These are phyloP conservation scores for Drosophila sordidula DNA, from an alignment of 2,888 invertebrate species.

Conservation along the genomic window DNA sequence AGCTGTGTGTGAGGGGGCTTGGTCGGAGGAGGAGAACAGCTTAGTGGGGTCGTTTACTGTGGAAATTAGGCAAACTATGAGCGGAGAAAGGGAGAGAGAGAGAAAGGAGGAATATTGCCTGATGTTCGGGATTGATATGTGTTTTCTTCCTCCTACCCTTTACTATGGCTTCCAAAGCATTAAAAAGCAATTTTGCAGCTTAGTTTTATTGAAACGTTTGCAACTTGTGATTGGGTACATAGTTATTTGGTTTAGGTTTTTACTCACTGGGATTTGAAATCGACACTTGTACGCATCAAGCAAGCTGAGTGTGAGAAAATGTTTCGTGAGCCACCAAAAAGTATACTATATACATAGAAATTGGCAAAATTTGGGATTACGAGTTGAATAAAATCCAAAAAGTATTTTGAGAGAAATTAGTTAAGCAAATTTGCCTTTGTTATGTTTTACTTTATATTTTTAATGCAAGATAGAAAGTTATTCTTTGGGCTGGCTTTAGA, in stretches of 20 bases:
- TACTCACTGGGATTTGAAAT: constrained; percentile 32
- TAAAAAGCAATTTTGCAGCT: constrained; percentile 70
- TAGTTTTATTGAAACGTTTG: constrained; percentile 61
- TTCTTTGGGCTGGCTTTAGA: too few species aligned
- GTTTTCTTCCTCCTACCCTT: constrained; percentile 5
- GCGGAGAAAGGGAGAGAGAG: background rate
- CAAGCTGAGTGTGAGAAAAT: background rate
- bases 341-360: background rate
- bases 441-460: too few species aligned
- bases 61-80: constrained; percentile 44
- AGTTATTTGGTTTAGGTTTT: constrained; percentile 36
- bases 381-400: background rate
- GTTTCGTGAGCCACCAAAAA: constrained; percentile 1
- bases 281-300: constrained; percentile 32
- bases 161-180: constrained; percentile 48
- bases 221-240: constrained; percentile 22
- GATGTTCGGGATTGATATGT: constrained; percentile 39
- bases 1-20: constrained; percentile 1
- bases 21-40: constrained; percentile 20
- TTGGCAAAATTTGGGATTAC: background rate
- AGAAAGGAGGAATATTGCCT: background rate
- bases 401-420: too few species aligned
- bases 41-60: constrained; percentile 48
- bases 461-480: too few species aligned
- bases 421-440: too few species aligned